phyloP scores from a whole-genome alignment of 2,888 invertebrate species.

The Drosophila atripex region DNA sequence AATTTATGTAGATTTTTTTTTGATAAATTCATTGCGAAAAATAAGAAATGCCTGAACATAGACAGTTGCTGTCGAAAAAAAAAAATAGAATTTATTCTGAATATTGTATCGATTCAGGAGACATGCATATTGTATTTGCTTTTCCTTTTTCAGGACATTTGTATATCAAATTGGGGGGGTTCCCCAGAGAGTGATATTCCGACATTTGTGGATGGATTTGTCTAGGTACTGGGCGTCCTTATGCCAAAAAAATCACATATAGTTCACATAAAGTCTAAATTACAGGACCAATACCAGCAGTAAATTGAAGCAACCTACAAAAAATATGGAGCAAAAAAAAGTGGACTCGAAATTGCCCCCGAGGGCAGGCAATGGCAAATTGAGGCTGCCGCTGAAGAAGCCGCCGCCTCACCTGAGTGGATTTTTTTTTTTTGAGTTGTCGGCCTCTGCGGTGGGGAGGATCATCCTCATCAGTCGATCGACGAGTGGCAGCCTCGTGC shows the following conservation, averaged over 20 bases:
- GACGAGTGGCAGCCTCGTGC: slow-evolving; percentile 79
- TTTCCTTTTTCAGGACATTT: slow-evolving; percentile 17
- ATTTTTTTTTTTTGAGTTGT: neutral
- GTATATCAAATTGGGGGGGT: slow-evolving; percentile 46
- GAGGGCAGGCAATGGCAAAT: slow-evolving; percentile 55
- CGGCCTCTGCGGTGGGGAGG: neutral
- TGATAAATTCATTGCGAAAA: slow-evolving; percentile 34
- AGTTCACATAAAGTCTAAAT: slow-evolving; percentile 14
- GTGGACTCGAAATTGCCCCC: slow-evolving; percentile 50
- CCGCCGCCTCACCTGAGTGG: slow-evolving; percentile 28
- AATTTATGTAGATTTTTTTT: slow-evolving; percentile 45
- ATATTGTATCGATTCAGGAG: slow-evolving; percentile 29
- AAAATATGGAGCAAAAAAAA: slow-evolving; percentile 26
- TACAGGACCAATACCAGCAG: slow-evolving; percentile 55
- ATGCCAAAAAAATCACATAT: neutral
- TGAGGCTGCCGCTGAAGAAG: slow-evolving; percentile 66
- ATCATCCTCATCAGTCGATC: slow-evolving; percentile 61
- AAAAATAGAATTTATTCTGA: slow-evolving; percentile 16
- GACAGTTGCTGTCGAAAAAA: neutral
- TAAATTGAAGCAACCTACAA: slow-evolving; percentile 64
- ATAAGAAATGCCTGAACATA: slow-evolving; percentile 1
- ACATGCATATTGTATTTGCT: slow-evolving; percentile 23
- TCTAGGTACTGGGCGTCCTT: neutral
- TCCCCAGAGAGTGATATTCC: slow-evolving; percentile 22
- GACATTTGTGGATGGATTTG: neutral